A percentile compares a stretch with the other conserved stretches of the same genome.
These are phyloP conservation scores for Pelobates fuscus DNA, from an alignment of 2,113 vertebrate species.

Conservation along the genomic window DNA sequence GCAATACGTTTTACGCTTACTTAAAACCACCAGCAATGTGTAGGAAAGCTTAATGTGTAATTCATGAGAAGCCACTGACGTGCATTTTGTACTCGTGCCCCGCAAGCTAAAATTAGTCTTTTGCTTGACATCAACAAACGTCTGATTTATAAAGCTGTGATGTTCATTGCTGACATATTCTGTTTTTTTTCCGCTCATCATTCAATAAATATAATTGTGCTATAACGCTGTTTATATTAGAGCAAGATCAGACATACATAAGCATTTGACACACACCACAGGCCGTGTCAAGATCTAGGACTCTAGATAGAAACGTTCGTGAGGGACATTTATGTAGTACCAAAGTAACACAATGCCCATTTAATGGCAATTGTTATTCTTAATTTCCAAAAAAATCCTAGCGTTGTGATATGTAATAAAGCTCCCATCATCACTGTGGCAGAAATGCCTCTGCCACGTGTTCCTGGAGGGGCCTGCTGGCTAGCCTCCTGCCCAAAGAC, in stretches of 20 bases:
- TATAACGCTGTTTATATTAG: neutral
- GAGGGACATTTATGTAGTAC: too few relatives aligned
- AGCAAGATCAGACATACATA: neutral
- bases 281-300: neutral
- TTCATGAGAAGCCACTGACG: conserved; percentile 44
- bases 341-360: too few relatives aligned
- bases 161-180: conserved; percentile 25
- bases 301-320: too few relatives aligned
- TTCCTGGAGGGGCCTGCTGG: too few relatives aligned
- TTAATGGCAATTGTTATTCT: too few relatives aligned
- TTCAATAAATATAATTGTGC: neutral
- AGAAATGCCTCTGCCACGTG: too few relatives aligned
- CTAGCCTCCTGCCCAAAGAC: too few relatives aligned
- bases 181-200: conserved; percentile 12
- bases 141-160: conserved; percentile 9
- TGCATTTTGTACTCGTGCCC: conserved; percentile 26
- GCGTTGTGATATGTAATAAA: too few relatives aligned
- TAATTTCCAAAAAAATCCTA: too few relatives aligned
- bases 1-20: neutral
- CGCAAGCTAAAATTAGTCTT: conserved; percentile 51
- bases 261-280: neutral
- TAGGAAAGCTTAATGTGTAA: conserved; percentile 46
- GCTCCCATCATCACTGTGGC: too few relatives aligned
- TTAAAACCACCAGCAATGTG: conserved; percentile 49
- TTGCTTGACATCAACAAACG: conserved; percentile 39